Conservation (phyloP, 2,888 invertebrate species). For the Meandrusa payeni region DNA sequence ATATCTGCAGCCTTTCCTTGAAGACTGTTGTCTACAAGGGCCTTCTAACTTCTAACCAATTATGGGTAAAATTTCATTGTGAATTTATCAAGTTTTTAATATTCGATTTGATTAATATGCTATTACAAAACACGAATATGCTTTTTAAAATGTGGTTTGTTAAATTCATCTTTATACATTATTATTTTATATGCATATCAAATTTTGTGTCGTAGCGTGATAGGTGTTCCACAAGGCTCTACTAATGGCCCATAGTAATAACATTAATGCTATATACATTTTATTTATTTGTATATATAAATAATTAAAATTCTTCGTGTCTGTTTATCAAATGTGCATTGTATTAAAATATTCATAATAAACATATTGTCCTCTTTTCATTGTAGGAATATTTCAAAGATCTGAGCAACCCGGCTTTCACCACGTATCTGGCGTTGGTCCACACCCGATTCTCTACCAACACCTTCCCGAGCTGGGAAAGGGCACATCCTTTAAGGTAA, state of each 20-base stretch:
- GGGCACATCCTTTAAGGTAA: constrained; percentile 97
- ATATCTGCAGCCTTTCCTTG: constrained; percentile 96
- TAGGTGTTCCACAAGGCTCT: not conserved
- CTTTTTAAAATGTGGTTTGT: too few species aligned
- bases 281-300: too few species aligned
- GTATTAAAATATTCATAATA: not conserved
- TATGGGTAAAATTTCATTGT: too few species aligned
- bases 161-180: too few species aligned
- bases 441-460: constrained; percentile 99
- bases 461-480: constrained; percentile 99
- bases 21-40: constrained; percentile 98
- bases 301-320: too few species aligned
- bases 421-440: constrained; percentile 97
- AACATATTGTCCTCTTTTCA: constrained; percentile 28
- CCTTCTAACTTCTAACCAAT: constrained; percentile 96
- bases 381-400: constrained; percentile 88
- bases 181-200: too few species aligned
- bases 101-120: constrained; percentile 26
- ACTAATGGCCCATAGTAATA: not conserved
- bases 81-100: too few species aligned
- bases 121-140: too few species aligned
- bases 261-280: too few species aligned
- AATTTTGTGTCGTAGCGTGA: too few species aligned
- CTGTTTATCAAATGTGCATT: too few species aligned
- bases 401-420: constrained; percentile 87